A percentile compares a stretch with the other conserved stretches of the same genome.
Conservation (phyloP, 2,113 vertebrate genomes). For the Mixornis gularis region DNA sequence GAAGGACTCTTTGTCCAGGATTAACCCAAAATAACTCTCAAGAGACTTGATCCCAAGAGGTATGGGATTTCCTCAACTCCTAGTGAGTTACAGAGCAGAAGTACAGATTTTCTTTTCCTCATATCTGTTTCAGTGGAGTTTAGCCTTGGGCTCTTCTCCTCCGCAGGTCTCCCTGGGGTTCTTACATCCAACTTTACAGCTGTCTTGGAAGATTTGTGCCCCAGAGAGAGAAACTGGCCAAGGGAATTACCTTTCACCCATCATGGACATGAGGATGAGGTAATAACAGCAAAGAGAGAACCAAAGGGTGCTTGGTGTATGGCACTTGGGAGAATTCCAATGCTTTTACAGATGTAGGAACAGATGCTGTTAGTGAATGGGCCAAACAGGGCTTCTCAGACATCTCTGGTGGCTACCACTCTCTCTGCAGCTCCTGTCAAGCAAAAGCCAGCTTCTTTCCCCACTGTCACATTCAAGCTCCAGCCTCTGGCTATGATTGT, state of each 20-base stretch:
- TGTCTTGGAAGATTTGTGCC: background rate
- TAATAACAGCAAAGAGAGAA: background rate
- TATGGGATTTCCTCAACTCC: background rate
- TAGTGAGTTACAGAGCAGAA: background rate
- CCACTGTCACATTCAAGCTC: background rate
- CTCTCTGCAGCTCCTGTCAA: background rate
- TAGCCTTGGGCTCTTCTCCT: background rate
- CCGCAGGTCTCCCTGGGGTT: background rate
- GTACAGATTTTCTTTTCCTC: background rate
- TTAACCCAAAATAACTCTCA: background rate
- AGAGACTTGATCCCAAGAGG: background rate
- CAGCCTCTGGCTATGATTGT: background rate
- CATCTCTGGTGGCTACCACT: background rate
- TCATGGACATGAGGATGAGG: background rate
- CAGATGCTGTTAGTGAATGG: background rate
- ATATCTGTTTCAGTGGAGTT: rapidly evolving
- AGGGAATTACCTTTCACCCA: background rate
- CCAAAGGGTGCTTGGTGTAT: background rate
- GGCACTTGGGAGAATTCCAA: background rate
- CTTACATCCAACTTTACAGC: background rate
- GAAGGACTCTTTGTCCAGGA: background rate
- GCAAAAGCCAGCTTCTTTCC: background rate
- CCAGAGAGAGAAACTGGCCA: background rate
- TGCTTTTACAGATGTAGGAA: background rate
- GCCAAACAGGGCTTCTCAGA: background rate